Conservation (phyloP, 1,140 invertebrate genomes). For the Drosophila tropicalis region DNA sequence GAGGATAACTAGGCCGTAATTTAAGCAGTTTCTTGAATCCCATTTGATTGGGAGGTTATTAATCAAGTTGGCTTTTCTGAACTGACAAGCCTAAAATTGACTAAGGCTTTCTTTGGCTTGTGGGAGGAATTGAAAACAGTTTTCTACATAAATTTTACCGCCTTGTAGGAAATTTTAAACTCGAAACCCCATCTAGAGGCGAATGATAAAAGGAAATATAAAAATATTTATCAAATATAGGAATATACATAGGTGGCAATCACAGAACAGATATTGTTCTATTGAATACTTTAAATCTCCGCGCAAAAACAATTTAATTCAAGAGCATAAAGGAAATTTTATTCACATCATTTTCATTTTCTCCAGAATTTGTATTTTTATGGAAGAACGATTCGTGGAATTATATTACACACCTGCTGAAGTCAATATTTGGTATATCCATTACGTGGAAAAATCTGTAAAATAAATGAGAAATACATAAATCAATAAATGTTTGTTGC, state of each 20-base stretch:
- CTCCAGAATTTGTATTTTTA: not conserved
- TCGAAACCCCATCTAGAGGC: no score
- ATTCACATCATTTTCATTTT: not conserved
- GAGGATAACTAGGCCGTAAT: not conserved
- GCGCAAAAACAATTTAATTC: no score
- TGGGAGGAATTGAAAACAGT: no score
- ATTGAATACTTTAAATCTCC: no score
- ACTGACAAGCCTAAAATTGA: not conserved
- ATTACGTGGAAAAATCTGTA: conserved; percentile 6
- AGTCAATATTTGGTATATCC: not conserved
- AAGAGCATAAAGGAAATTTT: no score
- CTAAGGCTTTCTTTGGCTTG: no score
- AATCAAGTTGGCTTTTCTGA: not conserved
- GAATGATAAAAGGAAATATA: no score
- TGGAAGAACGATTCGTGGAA: not conserved
- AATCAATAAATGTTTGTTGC: not conserved
- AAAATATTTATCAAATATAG: no score
- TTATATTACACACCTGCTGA: conserved; percentile 15
- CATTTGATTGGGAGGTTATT: conserved; percentile 1
- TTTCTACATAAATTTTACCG: no score
- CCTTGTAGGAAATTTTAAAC: no score
- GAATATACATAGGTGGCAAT: no score
- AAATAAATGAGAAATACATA: conserved; percentile 5
- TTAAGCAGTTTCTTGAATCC: not conserved
- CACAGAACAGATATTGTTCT: no score